phyloP scores from a whole-genome alignment of 2,113 vertebrate species.

The Stercorarius parasiticus region DNA sequence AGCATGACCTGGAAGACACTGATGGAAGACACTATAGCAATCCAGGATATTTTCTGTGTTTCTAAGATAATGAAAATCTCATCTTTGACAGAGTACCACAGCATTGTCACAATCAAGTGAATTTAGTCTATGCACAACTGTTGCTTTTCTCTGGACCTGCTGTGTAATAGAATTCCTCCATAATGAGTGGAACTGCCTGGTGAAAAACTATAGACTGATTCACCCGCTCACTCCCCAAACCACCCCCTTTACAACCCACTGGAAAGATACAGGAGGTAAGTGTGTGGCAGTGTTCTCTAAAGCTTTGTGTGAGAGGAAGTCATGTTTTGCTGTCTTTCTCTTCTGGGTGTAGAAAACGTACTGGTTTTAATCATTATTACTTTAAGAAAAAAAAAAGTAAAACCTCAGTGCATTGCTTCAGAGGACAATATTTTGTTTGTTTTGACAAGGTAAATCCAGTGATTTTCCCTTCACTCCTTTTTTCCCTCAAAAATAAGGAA shows the following conservation, averaged over 20 bases:
- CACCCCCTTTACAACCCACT: not conserved
- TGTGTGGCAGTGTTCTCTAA: not conserved
- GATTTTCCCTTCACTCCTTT: not conserved
- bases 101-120: not conserved
- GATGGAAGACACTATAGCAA: not conserved
- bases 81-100: rapidly evolving
- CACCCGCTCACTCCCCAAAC: not conserved
- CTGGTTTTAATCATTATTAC: not conserved
- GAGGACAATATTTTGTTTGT: not conserved
- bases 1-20: not conserved
- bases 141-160: not conserved
- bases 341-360: not conserved
- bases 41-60: not conserved
- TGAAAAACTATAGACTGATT: not conserved
- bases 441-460: not conserved
- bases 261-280: not conserved
- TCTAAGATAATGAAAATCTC: not conserved
- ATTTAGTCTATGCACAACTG: not conserved
- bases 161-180: not conserved
- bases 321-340: not conserved
- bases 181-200: not conserved
- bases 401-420: not conserved
- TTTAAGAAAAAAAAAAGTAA: not conserved
- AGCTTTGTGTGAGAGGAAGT: not conserved
- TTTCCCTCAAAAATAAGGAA: not conserved